These are phyloP conservation scores for Ameiurus melas DNA, from an alignment of 2,113 vertebrate genomes.

Conservation along the genomic window DNA sequence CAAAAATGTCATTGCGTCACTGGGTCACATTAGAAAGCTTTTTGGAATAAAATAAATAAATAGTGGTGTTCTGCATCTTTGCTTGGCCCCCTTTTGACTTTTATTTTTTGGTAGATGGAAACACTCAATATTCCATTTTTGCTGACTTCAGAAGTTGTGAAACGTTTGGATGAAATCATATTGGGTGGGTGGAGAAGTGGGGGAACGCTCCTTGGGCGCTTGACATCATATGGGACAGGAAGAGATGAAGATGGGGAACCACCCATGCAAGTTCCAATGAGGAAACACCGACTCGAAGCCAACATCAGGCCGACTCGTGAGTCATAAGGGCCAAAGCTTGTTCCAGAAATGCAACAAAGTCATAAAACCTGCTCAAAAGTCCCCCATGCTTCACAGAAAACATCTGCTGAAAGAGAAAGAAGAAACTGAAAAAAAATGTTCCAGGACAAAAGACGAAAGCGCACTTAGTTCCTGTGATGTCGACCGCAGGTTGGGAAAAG, in stretches of 20 bases:
- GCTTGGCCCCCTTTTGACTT: neutral
- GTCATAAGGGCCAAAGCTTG: conserved; percentile 29
- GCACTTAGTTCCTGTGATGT: neutral
- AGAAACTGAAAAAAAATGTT: neutral
- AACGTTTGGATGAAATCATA: conserved; percentile 9
- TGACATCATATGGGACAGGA: conserved; percentile 44
- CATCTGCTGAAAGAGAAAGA: conserved; percentile 19
- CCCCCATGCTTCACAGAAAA: conserved; percentile 1
- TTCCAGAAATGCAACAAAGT: conserved; percentile 23
- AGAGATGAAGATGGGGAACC: conserved; percentile 33
- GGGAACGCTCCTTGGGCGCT: conserved; percentile 28
- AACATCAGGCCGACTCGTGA: conserved; percentile 38
- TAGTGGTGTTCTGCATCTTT: neutral
- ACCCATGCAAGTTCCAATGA: conserved; percentile 30
- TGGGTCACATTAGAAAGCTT: neutral
- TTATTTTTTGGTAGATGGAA: neutral
- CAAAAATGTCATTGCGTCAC: neutral
- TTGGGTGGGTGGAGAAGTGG: neutral
- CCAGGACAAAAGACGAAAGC: neutral
- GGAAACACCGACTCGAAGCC: conserved; percentile 37
- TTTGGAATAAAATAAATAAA: neutral
- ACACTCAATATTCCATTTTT: neutral
- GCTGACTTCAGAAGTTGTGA: conserved; percentile 15
- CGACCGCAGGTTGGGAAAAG: neutral
- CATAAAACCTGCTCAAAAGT: conserved; percentile 31